Conservation (phyloP, 1,140 invertebrate species). For the Anadara kagoshimensis region DNA sequence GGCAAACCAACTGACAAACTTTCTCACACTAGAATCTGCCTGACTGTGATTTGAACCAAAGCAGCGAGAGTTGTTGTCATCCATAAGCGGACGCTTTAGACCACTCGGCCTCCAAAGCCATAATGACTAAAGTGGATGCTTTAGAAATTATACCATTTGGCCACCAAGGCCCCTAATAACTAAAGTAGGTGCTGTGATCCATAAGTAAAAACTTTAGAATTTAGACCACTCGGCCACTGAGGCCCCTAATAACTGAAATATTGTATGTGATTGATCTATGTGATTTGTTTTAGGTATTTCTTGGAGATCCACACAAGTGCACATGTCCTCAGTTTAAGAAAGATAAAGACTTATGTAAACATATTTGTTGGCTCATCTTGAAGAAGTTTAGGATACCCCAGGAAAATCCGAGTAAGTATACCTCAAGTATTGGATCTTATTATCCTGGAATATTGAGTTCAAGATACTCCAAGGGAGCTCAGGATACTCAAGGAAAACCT, state of each 20-base stretch:
- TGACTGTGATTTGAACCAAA: too few relatives aligned
- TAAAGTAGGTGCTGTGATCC: background rate
- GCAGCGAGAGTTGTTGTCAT: too few relatives aligned
- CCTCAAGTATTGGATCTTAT: too few relatives aligned
- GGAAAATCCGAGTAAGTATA: slow-evolving; percentile 67
- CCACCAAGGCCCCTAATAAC: background rate
- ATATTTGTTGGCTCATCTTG: slow-evolving; percentile 73
- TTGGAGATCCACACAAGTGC: slow-evolving; percentile 71
- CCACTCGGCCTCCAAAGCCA: background rate
- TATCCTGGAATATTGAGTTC: too few relatives aligned
- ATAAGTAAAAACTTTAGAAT: too few relatives aligned
- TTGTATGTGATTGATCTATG: background rate
- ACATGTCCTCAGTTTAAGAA: slow-evolving; percentile 71
- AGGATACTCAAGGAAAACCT: too few relatives aligned
- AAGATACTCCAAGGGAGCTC: too few relatives aligned
- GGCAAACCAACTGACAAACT: too few relatives aligned
- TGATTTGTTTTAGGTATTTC: slow-evolving; percentile 56
- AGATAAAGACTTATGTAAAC: slow-evolving; percentile 72
- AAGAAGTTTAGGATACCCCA: slow-evolving; percentile 70
- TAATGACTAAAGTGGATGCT: background rate
- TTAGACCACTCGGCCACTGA: background rate
- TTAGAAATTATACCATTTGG: background rate
- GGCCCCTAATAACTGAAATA: background rate
- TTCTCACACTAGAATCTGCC: too few relatives aligned
- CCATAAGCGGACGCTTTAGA: too few relatives aligned